Percentiles rank a stretch among this genome's conserved stretches.
These are phyloP conservation scores for Taeniopygia guttata DNA, from an alignment of 2,797 vertebrate species.

Conservation along the genomic window DNA sequence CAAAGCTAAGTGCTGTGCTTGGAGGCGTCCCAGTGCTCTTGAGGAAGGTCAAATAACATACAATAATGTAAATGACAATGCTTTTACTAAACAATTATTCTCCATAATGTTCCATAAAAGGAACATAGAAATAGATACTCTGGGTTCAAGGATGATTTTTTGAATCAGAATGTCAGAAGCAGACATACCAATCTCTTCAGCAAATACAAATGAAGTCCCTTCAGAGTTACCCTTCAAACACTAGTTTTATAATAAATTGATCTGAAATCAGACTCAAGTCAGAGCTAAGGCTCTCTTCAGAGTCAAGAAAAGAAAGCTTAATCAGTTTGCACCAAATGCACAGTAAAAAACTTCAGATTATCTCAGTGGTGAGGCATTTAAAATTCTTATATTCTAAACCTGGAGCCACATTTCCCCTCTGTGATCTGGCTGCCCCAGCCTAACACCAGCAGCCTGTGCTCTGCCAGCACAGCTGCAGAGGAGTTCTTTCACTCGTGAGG, in stretches of 20 bases:
- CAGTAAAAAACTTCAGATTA: background rate
- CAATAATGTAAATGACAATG: constrained; percentile 9
- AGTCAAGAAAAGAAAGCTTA: background rate
- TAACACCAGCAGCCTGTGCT: fast-evolving
- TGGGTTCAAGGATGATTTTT: background rate
- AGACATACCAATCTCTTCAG: background rate
- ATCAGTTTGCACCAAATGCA: background rate
- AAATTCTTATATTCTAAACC: background rate
- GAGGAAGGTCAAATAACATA: background rate
- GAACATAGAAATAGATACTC: background rate
- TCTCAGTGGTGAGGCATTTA: background rate
- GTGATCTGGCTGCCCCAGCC: background rate
- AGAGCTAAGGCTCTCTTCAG: background rate
- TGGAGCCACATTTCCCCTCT: background rate
- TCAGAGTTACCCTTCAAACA: background rate
- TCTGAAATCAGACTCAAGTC: background rate
- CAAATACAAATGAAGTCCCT: background rate
- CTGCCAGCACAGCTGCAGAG: background rate
- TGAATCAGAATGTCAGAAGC: background rate
- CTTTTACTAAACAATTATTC: background rate
- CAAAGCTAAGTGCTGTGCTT: background rate
- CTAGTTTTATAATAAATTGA: background rate
- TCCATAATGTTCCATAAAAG: background rate
- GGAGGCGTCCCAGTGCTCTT: background rate
- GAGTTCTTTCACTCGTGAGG: background rate